Base-by-base conservation (phyloP, 2,888 invertebrate genomes). In the Dicycla oo region DNA sequence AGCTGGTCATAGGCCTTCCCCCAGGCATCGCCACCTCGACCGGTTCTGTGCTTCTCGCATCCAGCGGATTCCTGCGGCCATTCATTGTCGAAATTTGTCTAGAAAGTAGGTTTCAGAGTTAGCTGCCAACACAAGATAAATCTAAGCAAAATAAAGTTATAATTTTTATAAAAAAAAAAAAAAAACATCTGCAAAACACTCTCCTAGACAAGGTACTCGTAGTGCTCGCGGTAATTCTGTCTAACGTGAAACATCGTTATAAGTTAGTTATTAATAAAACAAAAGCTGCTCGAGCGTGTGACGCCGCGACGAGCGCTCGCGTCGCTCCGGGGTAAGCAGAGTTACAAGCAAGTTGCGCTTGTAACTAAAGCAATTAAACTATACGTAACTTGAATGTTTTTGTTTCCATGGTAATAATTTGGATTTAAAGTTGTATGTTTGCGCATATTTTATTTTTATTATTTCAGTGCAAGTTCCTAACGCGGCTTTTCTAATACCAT, bases 221-320 rank as follows among this genome's bases (percentile, higher is more conserved):
- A 18, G 3, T 11, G 34, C 26, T 60, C 2, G 51, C n/a, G 34
- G 51, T 43, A 45, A 72, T 34, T 18, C 13, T 26, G 30, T 49
- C 26, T 43, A 18, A 43, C 54, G 18, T 23, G 26, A n/a, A 49
- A 75, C 67, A 43, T 75, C 15, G 47, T 75, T 65, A 57, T 56
- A 75, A 75, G 65, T 75, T 75, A 26, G 40, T 65, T 34, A 57
- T 75, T 65, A 75, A 60, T 60, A 34, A 11, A 69, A 53, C 60
- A 49, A 43, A 23, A 49, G 11, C 47, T 20, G 26, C 23, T 13
- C 10, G 6, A 26, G 40, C 53, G 26, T 54, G 26, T 56, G 47
- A 34, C 53, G 34, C 5, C 26, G 43, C 13, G 43, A n/a, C 13
- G 30, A 40, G 43, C 45, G 11, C 57, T 30, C 15, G 23, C 45